Evolutionary conservation across 1,140 invertebrate species (phyloP), one percentile per base, ranked within the genome.

Genomic region (Trichonephila clavata): DNA sequence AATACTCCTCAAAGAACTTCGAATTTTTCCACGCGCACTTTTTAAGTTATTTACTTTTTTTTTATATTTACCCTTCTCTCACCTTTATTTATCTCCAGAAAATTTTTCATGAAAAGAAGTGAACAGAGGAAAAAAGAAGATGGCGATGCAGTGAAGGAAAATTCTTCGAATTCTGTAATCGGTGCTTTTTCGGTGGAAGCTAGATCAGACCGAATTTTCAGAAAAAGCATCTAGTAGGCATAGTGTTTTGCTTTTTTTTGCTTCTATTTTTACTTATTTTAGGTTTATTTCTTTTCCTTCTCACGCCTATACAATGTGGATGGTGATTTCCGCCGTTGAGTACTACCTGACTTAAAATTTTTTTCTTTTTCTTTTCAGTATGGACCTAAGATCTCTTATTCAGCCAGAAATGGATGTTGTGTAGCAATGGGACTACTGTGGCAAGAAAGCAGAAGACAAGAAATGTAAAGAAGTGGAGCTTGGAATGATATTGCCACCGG

Each of bases 161-260:
- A 90, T 90, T 90, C 71, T 60, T 32, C 68, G 50, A 24, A 90
- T 90, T 90, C 71, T 61, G 88, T 90, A 90, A 90, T 90, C 88
- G 88, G 88, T 80, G 71, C 88, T 80, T 77, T 50, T 87, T 65
- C 43, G 88, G 32, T 77, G 88, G 65, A 24, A 87, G 61, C 59
- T 27, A 89, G 87, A 43, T 71, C 87, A 50, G 71, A 43, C 88
- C 59, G 77, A 90, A 90, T 90, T 90, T 57, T 60, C n/a, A 80
- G 10, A 50, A 90, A 90, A 90, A 60, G 68, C 88, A 90, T 90
- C 68, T 90, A 50, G 71, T 59, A 89, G 65, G 50, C 43, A 89
- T 89, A 57, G n/a, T 1, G 32, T 39, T 39, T 39, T 1, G 32
- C n/a, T 80, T 61, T 39, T 90, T 89, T 71, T 89, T 61, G 39